Conservation (phyloP, 2,113 vertebrate species). For the Triplophysa dalaica region DNA sequence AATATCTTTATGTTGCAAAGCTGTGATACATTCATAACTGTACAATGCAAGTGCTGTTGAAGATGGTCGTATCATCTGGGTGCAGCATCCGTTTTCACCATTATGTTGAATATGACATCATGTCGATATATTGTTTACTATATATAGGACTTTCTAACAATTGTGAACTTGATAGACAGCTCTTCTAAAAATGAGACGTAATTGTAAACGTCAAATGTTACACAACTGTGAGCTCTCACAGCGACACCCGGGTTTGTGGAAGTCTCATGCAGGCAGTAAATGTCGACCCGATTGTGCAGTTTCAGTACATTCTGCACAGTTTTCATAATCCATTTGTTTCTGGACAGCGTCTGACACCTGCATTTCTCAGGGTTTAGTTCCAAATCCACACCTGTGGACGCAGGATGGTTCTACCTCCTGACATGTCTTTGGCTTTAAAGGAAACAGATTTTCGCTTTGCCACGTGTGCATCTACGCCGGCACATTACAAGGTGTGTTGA, state of each 20-base stretch:
- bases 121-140: constrained; percentile 27
- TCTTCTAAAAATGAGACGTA: constrained; percentile 33
- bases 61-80: constrained; percentile 32
- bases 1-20: constrained; percentile 30
- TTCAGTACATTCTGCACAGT: constrained; percentile 26
- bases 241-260: background rate
- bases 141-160: constrained; percentile 22
- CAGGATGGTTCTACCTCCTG: constrained; percentile 9
- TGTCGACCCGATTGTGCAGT: constrained; percentile 15
- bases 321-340: background rate
- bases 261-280: constrained; percentile 36
- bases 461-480: constrained; percentile 5
- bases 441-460: constrained; percentile 11
- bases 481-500: background rate
- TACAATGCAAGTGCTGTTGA: constrained; percentile 31
- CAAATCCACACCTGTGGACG: constrained; percentile 18
- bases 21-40: constrained; percentile 1
- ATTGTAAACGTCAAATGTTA: background rate
- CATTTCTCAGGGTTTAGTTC: no score
- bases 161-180: constrained; percentile 40
- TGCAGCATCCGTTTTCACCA: constrained; percentile 32
- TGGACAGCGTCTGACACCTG: background rate
- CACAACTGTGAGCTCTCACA: background rate
- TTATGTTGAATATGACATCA: constrained; percentile 24
- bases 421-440: constrained; percentile 40